Evolutionary conservation across 2,888 invertebrate genomes (phyloP).

Genomic region (Lymantria dispar): DNA sequence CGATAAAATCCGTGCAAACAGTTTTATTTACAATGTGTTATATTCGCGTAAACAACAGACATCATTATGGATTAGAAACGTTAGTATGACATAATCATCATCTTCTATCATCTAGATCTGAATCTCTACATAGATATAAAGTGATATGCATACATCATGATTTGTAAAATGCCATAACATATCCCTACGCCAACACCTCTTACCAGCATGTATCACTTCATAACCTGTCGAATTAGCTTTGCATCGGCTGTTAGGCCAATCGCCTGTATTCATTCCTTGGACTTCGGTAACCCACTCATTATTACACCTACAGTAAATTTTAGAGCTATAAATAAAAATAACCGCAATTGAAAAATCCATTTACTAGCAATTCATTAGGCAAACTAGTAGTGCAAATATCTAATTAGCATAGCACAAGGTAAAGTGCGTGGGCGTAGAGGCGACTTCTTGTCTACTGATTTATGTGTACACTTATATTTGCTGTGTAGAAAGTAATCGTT

Average conservation of each 20-base stretch:
- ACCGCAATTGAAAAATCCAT: conserved; percentile 37
- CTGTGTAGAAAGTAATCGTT: conserved; percentile 15
- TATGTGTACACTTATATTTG: conserved; percentile 36
- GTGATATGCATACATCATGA: background rate
- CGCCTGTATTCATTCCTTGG: too few species aligned
- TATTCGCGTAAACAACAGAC: too few species aligned
- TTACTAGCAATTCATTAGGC: conserved; percentile 68
- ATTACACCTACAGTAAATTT: conserved; percentile 3
- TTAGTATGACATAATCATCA: too few species aligned
- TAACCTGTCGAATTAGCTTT: too few species aligned
- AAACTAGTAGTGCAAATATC: conserved; percentile 55
- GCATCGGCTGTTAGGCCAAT: too few species aligned
- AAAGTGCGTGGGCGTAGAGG: conserved; percentile 48
- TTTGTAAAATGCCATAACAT: background rate
- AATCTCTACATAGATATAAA: background rate
- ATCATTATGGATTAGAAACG: too few species aligned
- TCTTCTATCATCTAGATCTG: too few species aligned
- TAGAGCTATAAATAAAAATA: conserved; percentile 27
- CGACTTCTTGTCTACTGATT: conserved; percentile 41
- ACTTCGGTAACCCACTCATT: conserved; percentile 13
- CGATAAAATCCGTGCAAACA: too few species aligned
- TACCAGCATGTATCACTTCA: too few species aligned
- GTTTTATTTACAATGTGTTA: too few species aligned
- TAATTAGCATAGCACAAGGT: conserved; percentile 53
- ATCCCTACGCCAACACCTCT: background rate